A percentile compares a stretch with the other conserved stretches of the same genome.
These are phyloP conservation scores for Empidonax traillii DNA, from an alignment of 2,113 vertebrate species.

Conservation along the genomic window DNA sequence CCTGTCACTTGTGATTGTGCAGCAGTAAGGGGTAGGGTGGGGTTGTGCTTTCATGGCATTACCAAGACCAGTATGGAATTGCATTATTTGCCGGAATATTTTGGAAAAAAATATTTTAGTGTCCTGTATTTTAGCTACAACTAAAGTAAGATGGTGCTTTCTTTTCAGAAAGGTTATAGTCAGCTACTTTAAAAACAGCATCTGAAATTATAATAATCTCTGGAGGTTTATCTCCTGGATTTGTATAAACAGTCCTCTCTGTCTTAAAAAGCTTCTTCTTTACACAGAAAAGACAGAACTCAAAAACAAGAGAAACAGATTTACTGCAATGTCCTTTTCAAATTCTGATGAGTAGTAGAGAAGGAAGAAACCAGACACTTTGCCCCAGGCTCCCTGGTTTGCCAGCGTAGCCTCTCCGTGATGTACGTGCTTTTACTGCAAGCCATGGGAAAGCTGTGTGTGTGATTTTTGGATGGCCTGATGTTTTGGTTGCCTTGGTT, in stretches of 20 bases:
- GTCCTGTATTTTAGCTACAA: neutral
- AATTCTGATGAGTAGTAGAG: neutral
- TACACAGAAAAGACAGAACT: neutral
- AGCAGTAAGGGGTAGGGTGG: neutral
- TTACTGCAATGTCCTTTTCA: neutral
- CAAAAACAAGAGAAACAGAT: neutral
- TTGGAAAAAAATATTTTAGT: neutral
- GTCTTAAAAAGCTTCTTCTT: neutral
- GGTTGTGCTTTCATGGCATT: neutral
- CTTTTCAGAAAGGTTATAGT: neutral
- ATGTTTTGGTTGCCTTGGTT: neutral
- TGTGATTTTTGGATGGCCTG: neutral
- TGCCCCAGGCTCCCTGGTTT: neutral
- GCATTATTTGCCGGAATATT: neutral
- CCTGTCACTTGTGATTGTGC: slow-evolving; percentile 1
- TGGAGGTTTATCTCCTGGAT: neutral
- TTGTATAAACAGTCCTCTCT: neutral
- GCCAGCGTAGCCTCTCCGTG: neutral
- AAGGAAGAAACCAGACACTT: neutral
- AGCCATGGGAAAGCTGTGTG: neutral
- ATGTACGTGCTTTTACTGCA: neutral
- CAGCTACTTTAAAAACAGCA: neutral
- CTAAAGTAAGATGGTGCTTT: neutral
- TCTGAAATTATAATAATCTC: neutral
- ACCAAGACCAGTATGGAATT: neutral